Evolutionary conservation across 2,113 vertebrate genomes (phyloP).

Genomic region (Leptodactylus fuscus): DNA sequence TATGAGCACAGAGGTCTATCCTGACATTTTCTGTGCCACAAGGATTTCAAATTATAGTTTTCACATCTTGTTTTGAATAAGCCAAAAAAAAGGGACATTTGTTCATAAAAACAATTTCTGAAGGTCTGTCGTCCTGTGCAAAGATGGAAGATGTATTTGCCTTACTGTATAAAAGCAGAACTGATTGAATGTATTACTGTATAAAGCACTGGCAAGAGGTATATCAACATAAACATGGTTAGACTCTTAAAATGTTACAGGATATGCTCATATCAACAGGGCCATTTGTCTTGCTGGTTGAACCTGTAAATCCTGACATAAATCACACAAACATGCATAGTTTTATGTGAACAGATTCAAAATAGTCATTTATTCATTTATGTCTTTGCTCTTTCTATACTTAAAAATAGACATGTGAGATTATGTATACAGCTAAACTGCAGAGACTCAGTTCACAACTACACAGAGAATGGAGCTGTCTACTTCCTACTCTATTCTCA

Average conservation of each 20-base stretch:
- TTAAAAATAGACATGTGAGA: too few relatives aligned
- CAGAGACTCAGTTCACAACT: too few relatives aligned
- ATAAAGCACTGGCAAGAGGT: background rate
- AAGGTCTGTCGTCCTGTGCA: background rate
- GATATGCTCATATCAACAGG: background rate
- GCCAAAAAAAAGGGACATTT: background rate
- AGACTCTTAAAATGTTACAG: background rate
- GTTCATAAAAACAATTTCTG: background rate
- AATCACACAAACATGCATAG: too few relatives aligned
- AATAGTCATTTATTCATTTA: too few relatives aligned
- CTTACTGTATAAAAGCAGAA: background rate
- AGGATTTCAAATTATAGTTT: slow-evolving; percentile 34
- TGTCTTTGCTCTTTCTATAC: too few relatives aligned
- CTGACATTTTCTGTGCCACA: slow-evolving; percentile 10
- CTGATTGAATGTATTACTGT: background rate
- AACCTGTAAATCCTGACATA: background rate
- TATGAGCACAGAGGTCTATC: slow-evolving; percentile 9
- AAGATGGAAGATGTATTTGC: background rate
- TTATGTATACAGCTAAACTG: too few relatives aligned
- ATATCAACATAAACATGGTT: background rate
- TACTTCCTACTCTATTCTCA: too few relatives aligned
- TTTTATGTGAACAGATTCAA: too few relatives aligned
- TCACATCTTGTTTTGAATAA: slow-evolving; percentile 35
- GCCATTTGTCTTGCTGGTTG: background rate
- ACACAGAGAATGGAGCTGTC: too few relatives aligned